Evolutionary conservation across 2,888 invertebrate species (phyloP).

Genomic region (Hydroisotoma schaefferi): DNA sequence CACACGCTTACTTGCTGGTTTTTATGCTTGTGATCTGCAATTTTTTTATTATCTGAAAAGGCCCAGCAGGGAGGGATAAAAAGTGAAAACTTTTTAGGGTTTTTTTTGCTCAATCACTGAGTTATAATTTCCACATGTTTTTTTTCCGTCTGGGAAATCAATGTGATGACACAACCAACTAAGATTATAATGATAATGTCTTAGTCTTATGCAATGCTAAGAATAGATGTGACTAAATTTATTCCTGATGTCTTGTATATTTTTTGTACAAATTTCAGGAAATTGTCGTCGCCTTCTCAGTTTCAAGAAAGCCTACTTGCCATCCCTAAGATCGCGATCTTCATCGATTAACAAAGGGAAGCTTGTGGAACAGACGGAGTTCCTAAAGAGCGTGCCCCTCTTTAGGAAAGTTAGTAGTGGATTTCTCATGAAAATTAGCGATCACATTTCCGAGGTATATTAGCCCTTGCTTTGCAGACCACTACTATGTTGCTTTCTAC

Average conservation of each 20-base stretch:
- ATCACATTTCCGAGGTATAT: conserved; percentile 74
- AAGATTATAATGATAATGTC: not conserved
- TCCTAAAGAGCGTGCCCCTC: conserved; percentile 74
- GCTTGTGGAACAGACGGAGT: conserved; percentile 58
- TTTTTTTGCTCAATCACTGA: too few species aligned
- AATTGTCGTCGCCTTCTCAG: conserved; percentile 20
- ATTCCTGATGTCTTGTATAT: not conserved
- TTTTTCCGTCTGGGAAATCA: too few species aligned
- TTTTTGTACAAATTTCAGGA: not conserved
- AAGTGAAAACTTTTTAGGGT: too few species aligned
- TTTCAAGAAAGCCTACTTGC: conserved; percentile 24
- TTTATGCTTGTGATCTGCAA: too few species aligned
- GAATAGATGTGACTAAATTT: not conserved
- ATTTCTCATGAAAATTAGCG: conserved; percentile 74
- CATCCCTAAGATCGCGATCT: conserved; percentile 17
- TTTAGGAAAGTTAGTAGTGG: conserved; percentile 68
- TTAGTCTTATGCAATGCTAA: too few species aligned
- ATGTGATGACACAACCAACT: not conserved
- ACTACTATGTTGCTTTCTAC: too few species aligned
- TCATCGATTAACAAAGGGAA: too few species aligned
- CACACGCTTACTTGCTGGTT: too few species aligned
- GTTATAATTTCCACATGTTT: too few species aligned
- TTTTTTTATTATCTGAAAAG: too few species aligned
- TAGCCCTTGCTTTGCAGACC: too few species aligned
- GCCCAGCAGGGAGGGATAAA: too few species aligned